Conservation (phyloP, 2,888 invertebrate genomes). For the Pyrrhia umbra region DNA sequence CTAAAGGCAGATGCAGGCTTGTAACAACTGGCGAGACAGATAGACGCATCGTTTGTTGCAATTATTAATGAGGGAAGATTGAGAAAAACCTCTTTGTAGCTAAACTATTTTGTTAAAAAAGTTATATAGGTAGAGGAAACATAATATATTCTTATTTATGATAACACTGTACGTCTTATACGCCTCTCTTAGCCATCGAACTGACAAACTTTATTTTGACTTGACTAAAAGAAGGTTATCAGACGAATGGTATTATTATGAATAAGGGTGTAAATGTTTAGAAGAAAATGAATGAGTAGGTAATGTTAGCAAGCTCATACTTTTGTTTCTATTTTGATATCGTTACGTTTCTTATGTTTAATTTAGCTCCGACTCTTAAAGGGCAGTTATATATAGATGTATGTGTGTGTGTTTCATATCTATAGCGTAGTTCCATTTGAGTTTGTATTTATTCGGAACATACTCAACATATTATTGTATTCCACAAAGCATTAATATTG, state of each 20-base stretch:
- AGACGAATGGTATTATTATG: no score
- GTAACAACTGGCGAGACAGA: neutral
- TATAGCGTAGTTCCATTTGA: neutral
- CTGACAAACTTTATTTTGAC: no score
- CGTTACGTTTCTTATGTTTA: neutral
- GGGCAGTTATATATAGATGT: no score
- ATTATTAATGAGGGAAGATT: neutral
- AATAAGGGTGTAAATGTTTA: no score
- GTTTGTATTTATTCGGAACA: no score
- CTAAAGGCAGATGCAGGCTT: slow-evolving; percentile 7
- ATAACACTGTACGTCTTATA: no score
- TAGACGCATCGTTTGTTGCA: neutral
- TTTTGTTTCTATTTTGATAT: neutral
- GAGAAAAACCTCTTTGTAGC: neutral
- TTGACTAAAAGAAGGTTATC: no score
- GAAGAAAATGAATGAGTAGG: slow-evolving; percentile 4
- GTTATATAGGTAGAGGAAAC: slow-evolving; percentile 1
- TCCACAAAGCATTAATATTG: no score
- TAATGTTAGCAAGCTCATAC: slow-evolving; percentile 23
- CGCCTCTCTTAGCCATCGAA: no score
- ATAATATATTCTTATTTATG: neutral
- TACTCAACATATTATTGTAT: no score
- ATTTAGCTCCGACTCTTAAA: neutral
- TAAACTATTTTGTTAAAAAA: neutral
- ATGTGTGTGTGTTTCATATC: no score